Conservation (phyloP, 2,888 invertebrate genomes). For the Caenorhabditis virilis region DNA sequence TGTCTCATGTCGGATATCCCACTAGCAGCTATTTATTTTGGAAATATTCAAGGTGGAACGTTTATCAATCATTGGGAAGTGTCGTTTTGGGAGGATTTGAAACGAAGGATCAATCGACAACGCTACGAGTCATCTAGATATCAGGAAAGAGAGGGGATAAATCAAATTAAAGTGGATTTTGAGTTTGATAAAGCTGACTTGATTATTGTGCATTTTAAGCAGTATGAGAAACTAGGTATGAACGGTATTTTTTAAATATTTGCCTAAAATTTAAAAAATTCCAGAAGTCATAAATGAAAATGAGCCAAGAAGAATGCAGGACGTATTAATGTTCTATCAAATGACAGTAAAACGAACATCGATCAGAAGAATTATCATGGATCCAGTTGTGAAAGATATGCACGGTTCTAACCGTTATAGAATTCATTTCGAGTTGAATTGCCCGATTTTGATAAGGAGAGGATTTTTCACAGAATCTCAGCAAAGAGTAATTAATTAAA, state of each 20-base stretch:
- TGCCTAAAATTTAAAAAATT: background rate
- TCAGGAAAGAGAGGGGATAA: slow-evolving; percentile 12
- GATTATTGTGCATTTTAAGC: slow-evolving; percentile 32
- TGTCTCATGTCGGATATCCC: slow-evolving; percentile 26
- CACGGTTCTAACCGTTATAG: slow-evolving; percentile 20
- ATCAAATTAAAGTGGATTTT: slow-evolving; percentile 31
- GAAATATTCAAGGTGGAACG: slow-evolving; percentile 46
- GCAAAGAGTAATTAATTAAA: slow-evolving; percentile 4
- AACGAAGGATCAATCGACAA: background rate
- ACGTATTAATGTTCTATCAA: slow-evolving; percentile 20
- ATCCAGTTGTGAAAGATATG: slow-evolving; percentile 32
- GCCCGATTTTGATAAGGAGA: slow-evolving; percentile 37
- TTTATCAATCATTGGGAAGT: slow-evolving; percentile 51
- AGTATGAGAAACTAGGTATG: slow-evolving; percentile 10
- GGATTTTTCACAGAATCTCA: slow-evolving; percentile 26
- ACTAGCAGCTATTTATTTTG: slow-evolving; percentile 39
- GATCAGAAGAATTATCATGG: slow-evolving; percentile 48
- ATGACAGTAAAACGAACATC: slow-evolving; percentile 18
- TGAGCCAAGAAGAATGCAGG: background rate
- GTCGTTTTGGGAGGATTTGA: slow-evolving; percentile 29
- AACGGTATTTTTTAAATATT: background rate
- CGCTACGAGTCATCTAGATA: background rate
- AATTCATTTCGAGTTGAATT: slow-evolving; percentile 43
- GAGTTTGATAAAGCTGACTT: slow-evolving; percentile 46
- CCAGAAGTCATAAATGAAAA: background rate